Base-by-base conservation (phyloP, 2,888 invertebrate species). In the Caprella mutica region DNA sequence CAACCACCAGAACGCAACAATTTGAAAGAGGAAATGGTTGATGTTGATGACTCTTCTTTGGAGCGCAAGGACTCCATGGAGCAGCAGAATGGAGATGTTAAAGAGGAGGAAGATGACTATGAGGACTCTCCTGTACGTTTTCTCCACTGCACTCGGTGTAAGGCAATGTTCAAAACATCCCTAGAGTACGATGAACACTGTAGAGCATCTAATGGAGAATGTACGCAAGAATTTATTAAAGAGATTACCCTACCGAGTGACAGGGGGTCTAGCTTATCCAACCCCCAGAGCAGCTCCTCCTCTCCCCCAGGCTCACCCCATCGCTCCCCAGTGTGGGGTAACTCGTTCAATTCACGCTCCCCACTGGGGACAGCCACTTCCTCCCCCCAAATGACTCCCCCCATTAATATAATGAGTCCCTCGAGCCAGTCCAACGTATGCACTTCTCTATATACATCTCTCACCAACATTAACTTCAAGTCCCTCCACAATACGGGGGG, bases 291-390 rank as follows among this genome's bases (percentile, higher is more conserved):
- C 39, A 53, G 57, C 24, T 56, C 61, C 21, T 61, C 61, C 26
- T 63, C 63, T 12, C 63, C 63, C 19, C 59, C 56, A 26, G 59
- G 55, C 35, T 63, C 63, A 19, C 63, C 63, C 21, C 57, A 59
- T 35, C 58, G 51, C 29, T 63, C 63, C 19, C 63, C 59, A 26
- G 56, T 55, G 26, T 55, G 40, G 29, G 27, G 38, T 27, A 26
- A 33, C 19, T 38, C 53, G 14, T 27, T 44, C 6, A 46, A 54
- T 58, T 38, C 62, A 17, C 52, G 58, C 24, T 59, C 63, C 26
- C 59, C 56, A 6, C 27, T 59, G 40, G 59, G 59, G 30, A 51
- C 55, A 42, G 56, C 63, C 2, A 35, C 55, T 12, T 33, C 55
- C 19, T 44, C 44, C 2, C 55, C 46, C 2, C 44, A 46, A 17